Conservation (phyloP, 1,140 invertebrate genomes). For the Lutraria rhynchaena region DNA sequence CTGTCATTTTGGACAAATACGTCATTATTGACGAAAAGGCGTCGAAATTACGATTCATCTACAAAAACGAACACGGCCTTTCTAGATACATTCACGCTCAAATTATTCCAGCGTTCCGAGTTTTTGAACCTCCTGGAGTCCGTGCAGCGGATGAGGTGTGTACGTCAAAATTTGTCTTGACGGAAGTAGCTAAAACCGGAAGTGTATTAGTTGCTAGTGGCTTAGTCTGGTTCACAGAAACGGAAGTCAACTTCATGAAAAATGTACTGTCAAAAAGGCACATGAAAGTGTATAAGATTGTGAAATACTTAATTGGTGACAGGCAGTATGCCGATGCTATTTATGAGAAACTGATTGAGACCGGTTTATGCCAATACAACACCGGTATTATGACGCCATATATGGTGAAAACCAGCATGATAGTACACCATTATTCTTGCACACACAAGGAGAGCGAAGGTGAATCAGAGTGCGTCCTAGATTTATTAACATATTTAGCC, state of each 20-base stretch:
- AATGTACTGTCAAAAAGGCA: slow-evolving; percentile 1
- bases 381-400: slow-evolving; percentile 21
- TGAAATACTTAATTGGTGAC: slow-evolving; percentile 13
- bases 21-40: slow-evolving; percentile 30
- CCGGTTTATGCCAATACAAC: slow-evolving; percentile 21
- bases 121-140: not conserved
- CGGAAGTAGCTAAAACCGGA: slow-evolving; percentile 18
- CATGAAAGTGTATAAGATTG: not conserved
- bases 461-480: not conserved
- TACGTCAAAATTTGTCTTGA: slow-evolving; percentile 4
- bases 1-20: slow-evolving; percentile 21
- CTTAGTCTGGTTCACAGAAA: slow-evolving; percentile 15
- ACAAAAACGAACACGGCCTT: slow-evolving; percentile 14
- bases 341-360: slow-evolving; percentile 18
- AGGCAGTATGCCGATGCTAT: not conserved
- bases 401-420: slow-evolving; percentile 1
- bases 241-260: slow-evolving; percentile 18
- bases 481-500: not conserved
- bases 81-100: slow-evolving; percentile 6
- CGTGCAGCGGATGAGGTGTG: not conserved
- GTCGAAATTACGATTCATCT: slow-evolving; percentile 19
- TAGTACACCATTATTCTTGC: slow-evolving; percentile 7
- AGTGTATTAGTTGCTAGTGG: slow-evolving; percentile 10
- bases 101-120: slow-evolving; percentile 24
- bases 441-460: not conserved